Evolutionary conservation across 2,888 invertebrate species (phyloP).

Genomic region (Rhamnusium bicolor): DNA sequence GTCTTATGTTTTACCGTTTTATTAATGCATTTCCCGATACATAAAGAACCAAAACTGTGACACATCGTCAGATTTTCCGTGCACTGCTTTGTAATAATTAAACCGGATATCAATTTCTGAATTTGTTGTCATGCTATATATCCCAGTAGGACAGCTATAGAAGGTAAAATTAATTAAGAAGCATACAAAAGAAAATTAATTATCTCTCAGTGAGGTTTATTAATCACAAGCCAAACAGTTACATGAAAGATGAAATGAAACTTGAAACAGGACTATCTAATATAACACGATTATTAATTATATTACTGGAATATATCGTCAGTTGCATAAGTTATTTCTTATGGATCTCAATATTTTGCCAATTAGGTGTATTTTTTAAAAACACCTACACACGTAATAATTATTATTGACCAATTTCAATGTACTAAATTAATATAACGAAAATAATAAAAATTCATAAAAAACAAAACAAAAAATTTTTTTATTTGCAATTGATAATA

Average conservation of each 20-base stretch:
- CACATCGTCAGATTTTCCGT: neutral
- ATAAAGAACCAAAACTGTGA: neutral
- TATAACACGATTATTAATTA: constrained; percentile 25
- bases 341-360: neutral
- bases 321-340: neutral
- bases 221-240: constrained; percentile 49
- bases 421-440: no score
- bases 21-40: neutral
- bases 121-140: constrained; percentile 45
- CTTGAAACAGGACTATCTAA: constrained; percentile 24
- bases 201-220: constrained; percentile 50
- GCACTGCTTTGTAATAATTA: neutral
- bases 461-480: no score
- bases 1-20: no score
- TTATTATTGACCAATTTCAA: no score
- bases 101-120: constrained; percentile 29
- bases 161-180: constrained; percentile 54
- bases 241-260: constrained; percentile 39
- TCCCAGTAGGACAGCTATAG: constrained; percentile 50
- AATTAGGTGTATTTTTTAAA: neutral
- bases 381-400: no score
- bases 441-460: no score
- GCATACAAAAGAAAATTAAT: constrained; percentile 55
- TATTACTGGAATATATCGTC: constrained; percentile 6
- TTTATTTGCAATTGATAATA: no score